Percentiles rank a stretch among this genome's conserved stretches.
Evolutionary conservation across 2,113 vertebrate genomes (phyloP).

Genomic region (Pachycephala philippinensis): DNA sequence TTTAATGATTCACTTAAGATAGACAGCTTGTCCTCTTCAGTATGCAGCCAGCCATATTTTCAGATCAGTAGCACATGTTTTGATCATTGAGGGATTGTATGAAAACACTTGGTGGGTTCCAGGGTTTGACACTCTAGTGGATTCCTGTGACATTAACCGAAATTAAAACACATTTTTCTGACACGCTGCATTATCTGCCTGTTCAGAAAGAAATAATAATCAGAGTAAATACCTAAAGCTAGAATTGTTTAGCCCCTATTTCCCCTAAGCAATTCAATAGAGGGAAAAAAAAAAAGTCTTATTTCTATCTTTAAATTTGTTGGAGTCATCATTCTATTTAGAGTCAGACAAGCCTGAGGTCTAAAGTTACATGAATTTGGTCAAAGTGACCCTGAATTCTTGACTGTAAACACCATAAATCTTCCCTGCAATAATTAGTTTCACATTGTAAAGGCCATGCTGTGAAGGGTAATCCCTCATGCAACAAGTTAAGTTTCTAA

Average conservation of each 20-base stretch:
- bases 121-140: neutral
- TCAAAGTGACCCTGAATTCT: conserved; percentile 67
- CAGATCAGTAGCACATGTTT: neutral
- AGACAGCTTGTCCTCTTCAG: neutral
- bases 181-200: neutral
- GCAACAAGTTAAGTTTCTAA: conserved; percentile 66
- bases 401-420: conserved; percentile 67
- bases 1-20: neutral
- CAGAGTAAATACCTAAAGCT: neutral
- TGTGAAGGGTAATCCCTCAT: conserved; percentile 68
- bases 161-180: neutral
- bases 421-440: conserved; percentile 64
- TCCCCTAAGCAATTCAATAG: neutral
- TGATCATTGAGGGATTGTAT: neutral
- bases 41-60: neutral
- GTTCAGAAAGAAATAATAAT: neutral
- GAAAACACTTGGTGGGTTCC: neutral
- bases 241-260: neutral
- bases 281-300: neutral
- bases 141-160: neutral
- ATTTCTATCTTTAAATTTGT: conserved; percentile 21
- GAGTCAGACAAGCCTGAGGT: conserved; percentile 28
- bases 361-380: conserved; percentile 56
- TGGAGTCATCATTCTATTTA: neutral
- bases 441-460: conserved; percentile 61